These are phyloP conservation scores for Erebia ligea DNA, from an alignment of 2,888 invertebrate genomes.

Conservation along the genomic window DNA sequence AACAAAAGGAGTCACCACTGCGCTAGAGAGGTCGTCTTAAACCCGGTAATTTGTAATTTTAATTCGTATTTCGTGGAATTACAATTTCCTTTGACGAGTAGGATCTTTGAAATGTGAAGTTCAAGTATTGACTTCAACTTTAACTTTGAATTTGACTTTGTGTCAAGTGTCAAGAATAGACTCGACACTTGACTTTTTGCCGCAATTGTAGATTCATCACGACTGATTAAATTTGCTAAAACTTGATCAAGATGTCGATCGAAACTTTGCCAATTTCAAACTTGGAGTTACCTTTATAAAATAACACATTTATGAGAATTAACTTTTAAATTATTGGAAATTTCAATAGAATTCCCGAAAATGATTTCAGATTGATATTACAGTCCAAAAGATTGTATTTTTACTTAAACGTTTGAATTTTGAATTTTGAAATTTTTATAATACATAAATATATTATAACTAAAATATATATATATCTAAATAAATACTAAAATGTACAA, in stretches of 20 bases:
- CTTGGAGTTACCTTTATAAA: background rate
- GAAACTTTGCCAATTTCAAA: constrained; percentile 21
- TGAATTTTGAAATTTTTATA: too few relatives aligned
- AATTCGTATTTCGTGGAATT: background rate
- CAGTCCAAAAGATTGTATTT: too few relatives aligned
- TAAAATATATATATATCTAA: too few relatives aligned
- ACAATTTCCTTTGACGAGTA: background rate
- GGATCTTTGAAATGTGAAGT: background rate
- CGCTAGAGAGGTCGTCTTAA: too few relatives aligned
- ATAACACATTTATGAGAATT: constrained; percentile 10
- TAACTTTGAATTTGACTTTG: too few relatives aligned
- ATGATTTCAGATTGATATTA: background rate
- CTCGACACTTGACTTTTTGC: background rate
- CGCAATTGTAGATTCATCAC: constrained; percentile 3
- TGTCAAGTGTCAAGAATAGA: too few relatives aligned
- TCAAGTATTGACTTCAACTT: too few relatives aligned
- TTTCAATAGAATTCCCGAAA: background rate
- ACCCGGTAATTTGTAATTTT: too few relatives aligned
- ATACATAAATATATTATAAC: too few relatives aligned
- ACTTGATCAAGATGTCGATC: constrained; percentile 11
- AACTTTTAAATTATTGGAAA: constrained; percentile 12
- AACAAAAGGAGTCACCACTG: too few relatives aligned
- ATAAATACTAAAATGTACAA: too few relatives aligned
- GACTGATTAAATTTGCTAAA: constrained; percentile 14
- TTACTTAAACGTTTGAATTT: too few relatives aligned